Percentiles rank a stretch among this genome's conserved stretches.
Conservation (phyloP, 2,888 invertebrate species). For the Eulithis prunata region DNA sequence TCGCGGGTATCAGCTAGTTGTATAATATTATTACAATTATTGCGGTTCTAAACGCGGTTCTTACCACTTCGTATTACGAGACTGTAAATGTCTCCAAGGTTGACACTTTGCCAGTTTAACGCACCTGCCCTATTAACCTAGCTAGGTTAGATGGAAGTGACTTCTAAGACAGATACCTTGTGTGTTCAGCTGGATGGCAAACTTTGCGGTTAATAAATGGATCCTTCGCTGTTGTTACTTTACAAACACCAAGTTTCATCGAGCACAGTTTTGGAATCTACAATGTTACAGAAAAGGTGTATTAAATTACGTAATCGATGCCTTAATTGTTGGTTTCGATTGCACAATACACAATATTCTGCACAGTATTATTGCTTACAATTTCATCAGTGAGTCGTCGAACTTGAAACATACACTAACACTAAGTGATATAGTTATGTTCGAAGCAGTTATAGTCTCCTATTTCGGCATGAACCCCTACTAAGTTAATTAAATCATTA, state of each 20-base stretch:
- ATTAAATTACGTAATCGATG: constrained; percentile 6
- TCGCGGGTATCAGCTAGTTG: no score
- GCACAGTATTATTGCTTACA: constrained; percentile 4
- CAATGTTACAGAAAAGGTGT: constrained; percentile 6
- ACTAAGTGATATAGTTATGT: background rate
- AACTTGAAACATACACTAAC: background rate
- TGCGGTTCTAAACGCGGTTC: constrained; percentile 12
- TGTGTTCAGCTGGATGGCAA: constrained; percentile 11
- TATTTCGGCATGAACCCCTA: no score
- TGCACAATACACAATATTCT: constrained; percentile 2
- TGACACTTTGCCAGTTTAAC: constrained; percentile 31
- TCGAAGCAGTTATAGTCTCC: background rate
- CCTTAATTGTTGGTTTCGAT: constrained; percentile 10
- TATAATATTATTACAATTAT: constrained; percentile 16
- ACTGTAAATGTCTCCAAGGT: constrained; percentile 37
- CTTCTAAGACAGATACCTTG: constrained; percentile 54
- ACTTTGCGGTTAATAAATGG: constrained; percentile 20
- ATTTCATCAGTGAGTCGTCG: background rate
- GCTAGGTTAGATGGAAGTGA: constrained; percentile 40
- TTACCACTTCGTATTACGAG: constrained; percentile 22
- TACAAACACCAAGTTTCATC: constrained; percentile 16
- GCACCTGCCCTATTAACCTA: constrained; percentile 61
- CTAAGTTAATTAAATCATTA: no score
- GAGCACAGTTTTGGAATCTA: constrained; percentile 11
- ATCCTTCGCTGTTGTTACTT: constrained; percentile 17